Percentiles rank a stretch among this genome's conserved stretches.
These are phyloP conservation scores for Pelecanus crispus DNA, from an alignment of 2,113 vertebrate species.

Conservation along the genomic window DNA sequence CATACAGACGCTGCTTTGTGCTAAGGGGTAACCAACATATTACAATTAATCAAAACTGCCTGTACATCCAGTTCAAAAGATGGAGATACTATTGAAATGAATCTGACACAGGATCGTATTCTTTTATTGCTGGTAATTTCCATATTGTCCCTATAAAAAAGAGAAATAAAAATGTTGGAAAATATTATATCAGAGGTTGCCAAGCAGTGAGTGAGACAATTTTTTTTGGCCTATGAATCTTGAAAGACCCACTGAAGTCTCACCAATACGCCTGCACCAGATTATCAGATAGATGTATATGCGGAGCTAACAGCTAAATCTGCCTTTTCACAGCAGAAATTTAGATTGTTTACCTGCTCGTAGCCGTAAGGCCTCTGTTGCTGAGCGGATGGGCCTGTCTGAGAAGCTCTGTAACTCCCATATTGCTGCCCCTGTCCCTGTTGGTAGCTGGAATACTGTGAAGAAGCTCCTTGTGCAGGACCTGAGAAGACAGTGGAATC, in stretches of 20 bases:
- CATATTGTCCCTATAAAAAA: slow-evolving; percentile 86
- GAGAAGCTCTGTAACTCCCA: slow-evolving; percentile 84
- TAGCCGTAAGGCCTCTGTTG: slow-evolving; percentile 90
- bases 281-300: not conserved
- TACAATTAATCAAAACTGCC: slow-evolving; percentile 60
- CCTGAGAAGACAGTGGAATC: slow-evolving; percentile 40
- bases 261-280: not conserved
- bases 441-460: slow-evolving; percentile 93
- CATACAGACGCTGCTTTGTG: slow-evolving; percentile 68
- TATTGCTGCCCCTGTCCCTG: slow-evolving; percentile 92
- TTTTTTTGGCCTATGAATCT: not conserved
- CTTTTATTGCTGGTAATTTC: slow-evolving; percentile 91
- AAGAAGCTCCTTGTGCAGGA: slow-evolving; percentile 84
- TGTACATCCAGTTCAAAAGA: slow-evolving; percentile 42
- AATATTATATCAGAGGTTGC: not conserved
- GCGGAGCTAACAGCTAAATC: not conserved
- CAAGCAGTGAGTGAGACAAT: not conserved
- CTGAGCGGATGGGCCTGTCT: slow-evolving; percentile 83
- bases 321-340: not conserved
- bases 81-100: slow-evolving; percentile 30
- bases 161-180: not conserved
- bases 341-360: slow-evolving; percentile 82
- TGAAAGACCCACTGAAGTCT: not conserved
- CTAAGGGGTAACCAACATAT: slow-evolving; percentile 57
- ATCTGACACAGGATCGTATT: not conserved